Evolutionary conservation across 2,888 invertebrate species (phyloP), one percentile per base, ranked within the genome.

Genomic region (Odontomyia ornata): DNA sequence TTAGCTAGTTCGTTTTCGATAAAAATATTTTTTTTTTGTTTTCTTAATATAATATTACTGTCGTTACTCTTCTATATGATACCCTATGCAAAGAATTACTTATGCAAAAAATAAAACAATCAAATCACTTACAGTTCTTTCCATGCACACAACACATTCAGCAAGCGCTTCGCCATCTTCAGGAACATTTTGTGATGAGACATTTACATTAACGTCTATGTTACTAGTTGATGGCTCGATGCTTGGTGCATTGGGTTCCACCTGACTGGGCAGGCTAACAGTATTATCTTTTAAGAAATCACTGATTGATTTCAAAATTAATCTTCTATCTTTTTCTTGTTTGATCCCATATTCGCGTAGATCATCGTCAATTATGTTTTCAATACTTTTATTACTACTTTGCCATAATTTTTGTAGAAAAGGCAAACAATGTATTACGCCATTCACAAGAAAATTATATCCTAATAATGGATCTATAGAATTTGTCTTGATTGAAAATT

Each of bases 131-230:
- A 92, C 93, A 87, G 88, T 85, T 80, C 88, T 87, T 86, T 95
- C 95, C 90, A 96, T 90, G 85, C 95, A 96, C 81, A 96, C 89
- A 47, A 95, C 93, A 88, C 96, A 96, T 87, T 96, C 95, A 9
- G 91, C 88, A 62, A 80, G 67, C 56, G 80, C 36, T 47, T 81
- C 79, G 77, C 5, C 84, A 28, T 43, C 46, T 28, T 62, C 28
- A 52, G 56, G 23, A 18, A 46, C 4, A 56, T 60, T 43, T 62
- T 18, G 60, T 21, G 73, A 57, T 28, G 36, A 15, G 25, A 18
- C 23, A 4, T 56, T 43, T 11, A n/a, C 43, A 43, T 36, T 64
- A 13, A 71, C 30, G 0, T 27, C 21, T 18, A 23, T 25, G 13
- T 11, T 56, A 62, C 27, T 47, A 1, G 56, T 60, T 13, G 72